Base-by-base conservation (phyloP, 1,140 invertebrate genomes). In the Rhopalosiphum maidis region DNA sequence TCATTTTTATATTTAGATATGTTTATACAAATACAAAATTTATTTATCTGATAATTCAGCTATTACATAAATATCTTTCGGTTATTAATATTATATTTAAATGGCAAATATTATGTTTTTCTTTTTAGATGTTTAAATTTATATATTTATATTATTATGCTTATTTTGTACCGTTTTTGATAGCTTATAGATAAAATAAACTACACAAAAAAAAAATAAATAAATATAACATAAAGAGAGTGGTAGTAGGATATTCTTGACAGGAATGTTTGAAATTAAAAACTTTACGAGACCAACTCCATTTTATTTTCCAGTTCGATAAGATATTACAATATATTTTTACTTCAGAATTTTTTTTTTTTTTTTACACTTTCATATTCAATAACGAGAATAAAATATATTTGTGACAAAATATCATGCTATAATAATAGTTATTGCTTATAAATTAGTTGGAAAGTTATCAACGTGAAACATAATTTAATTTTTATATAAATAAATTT, bases 191-290 rank as follows among this genome's bases (percentile, higher is more conserved):
- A 55, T 30, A 4, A 22, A 85, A 85, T 83, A 85, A 37, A 43
- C 7, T 83, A 35, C 22, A 21, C 1, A 25, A 25, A 43, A 25
- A 43, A 86, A 46, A 25, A 86, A 21, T 18, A 51, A 51, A 18
- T 18, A 51, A 51, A 25, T 9, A 86, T 35, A 51, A 54, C 8
- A 54, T 37, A 15, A 54, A 2, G 18, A 21, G 30, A 35, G 2
- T 88, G 8, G n/a, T 46, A 23, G n/a, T 18, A 23, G 25, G 7
- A 41, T 35, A 87, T 88, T 35, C 30, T 54, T 88, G 30, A 88
- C 30, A 51, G 21, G 48, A 54, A n/a, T 35, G n/a, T 88, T 88
- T 54, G 18, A 54, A 88, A 88, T 51, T 35, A 88, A 88, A 88
- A 88, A 21, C 18, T 35, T 23, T 48, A 46, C 1, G 30, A 48